Evolutionary conservation across 2,888 invertebrate species (phyloP).

Genomic region (Tenthredo notha): DNA sequence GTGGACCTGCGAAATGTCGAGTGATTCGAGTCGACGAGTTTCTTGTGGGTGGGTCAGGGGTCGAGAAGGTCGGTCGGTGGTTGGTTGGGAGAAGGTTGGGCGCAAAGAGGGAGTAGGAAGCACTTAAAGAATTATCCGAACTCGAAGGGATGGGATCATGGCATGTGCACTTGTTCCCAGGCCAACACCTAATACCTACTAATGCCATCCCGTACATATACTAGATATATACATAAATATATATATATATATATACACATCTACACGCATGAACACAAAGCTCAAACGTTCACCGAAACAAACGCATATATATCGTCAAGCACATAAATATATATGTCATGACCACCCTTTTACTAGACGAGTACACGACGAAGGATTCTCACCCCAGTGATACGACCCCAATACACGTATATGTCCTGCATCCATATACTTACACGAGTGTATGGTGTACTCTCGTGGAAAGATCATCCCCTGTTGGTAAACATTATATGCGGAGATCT

Average conservation of each 20-base stretch:
- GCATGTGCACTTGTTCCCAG: slow-evolving; percentile 78
- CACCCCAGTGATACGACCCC: slow-evolving; percentile 18
- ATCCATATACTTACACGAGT: slow-evolving; percentile 18
- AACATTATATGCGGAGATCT: slow-evolving; percentile 53
- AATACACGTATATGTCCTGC: not conserved
- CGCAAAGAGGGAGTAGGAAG: slow-evolving; percentile 70
- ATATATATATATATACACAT: slow-evolving; percentile 3
- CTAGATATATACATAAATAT: slow-evolving; percentile 5
- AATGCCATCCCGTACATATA: slow-evolving; percentile 76
- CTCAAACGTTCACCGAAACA: slow-evolving; percentile 21
- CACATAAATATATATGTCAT: slow-evolving; percentile 30
- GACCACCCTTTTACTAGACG: slow-evolving; percentile 42
- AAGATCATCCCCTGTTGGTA: slow-evolving; percentile 54
- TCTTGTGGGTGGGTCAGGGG: slow-evolving; percentile 51
- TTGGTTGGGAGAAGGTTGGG: slow-evolving; percentile 35
- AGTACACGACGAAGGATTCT: slow-evolving; percentile 32
- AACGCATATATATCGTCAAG: not conserved
- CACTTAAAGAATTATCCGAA: slow-evolving; percentile 79
- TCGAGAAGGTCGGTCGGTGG: slow-evolving; percentile 46
- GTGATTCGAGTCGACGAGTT: slow-evolving; percentile 34
- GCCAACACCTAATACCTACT: slow-evolving; percentile 78
- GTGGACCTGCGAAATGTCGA: slow-evolving; percentile 39
- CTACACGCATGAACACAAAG: not conserved
- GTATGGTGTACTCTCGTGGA: slow-evolving; percentile 39
- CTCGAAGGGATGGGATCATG: slow-evolving; percentile 71